Evolutionary conservation across 2,888 invertebrate genomes (phyloP).

Genomic region (Stratiomys singularior): DNA sequence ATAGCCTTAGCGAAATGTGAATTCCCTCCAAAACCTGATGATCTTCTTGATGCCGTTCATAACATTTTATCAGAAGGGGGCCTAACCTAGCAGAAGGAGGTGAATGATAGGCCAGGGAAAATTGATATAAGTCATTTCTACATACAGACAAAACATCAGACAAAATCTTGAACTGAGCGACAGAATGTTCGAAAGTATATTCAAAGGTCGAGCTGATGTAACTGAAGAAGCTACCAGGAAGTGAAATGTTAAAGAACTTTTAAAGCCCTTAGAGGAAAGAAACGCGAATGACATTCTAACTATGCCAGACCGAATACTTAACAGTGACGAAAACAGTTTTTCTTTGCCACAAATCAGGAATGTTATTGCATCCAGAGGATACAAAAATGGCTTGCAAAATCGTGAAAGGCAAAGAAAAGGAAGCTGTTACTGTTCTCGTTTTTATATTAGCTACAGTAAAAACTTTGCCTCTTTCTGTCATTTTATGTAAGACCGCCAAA

Average conservation of each 20-base stretch:
- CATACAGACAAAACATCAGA: too few species aligned
- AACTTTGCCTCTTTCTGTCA: too few species aligned
- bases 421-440: too few species aligned
- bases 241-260: not conserved
- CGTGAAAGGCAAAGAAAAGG: too few species aligned
- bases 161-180: not conserved
- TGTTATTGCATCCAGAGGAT: not conserved
- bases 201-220: not conserved
- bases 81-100: not conserved
- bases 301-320: not conserved
- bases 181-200: not conserved
- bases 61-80: not conserved
- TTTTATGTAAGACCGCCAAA: too few species aligned
- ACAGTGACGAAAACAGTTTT: not conserved
- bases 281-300: too few species aligned
- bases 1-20: constrained; percentile 7
- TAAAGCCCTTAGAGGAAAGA: not conserved
- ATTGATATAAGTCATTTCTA: not conserved
- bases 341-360: not conserved
- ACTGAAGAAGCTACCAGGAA: too few species aligned
- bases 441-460: too few species aligned
- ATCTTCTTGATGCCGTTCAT: not conserved
- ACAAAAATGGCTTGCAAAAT: not conserved
- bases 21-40: constrained; percentile 2
- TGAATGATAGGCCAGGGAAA: not conserved